Evolutionary conservation across 2,113 vertebrate genomes (phyloP), one percentile per base, ranked within the genome.

Genomic region (Bucco capensis): DNA sequence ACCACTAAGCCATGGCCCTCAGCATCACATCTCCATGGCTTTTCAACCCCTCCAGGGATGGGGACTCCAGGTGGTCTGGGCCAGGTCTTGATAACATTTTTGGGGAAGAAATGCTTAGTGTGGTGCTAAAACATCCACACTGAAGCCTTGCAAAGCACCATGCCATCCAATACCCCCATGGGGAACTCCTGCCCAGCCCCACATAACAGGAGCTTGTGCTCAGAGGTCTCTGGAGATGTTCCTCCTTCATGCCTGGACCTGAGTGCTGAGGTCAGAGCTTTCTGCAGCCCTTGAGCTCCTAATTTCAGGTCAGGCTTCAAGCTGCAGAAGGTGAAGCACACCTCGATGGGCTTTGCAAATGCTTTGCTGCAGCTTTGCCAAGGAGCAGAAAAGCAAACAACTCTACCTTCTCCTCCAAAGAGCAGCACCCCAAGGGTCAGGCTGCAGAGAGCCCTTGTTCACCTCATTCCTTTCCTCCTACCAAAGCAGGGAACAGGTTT

Each of bases 331-430:
- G 10, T 27, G 33, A 21, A 37, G 22, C 47, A 44, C 33, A 44
- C 33, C 27, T 46, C 12, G 1, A 4, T 0, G 30, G 3, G 1
- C 58, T 49, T n/a, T 0, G 13, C 77, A 58, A 37, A 30, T 2
- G 0, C 23, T 8, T 6, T 1, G 2, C 12, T 8, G 31, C 23
- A 7, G 33, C 38, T 70, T 40, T 62, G 61, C 15, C 73, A 16
- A 58, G 21, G 70, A 69, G 38, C 38, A 74, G 72, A 14, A 66
- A 57, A 73, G 35, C 72, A 61, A 83, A 92, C 58, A 90, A 86
- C 75, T 25, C 75, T 30, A n/a, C 72, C 69, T 44, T 70, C 50
- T 53, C 47, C 89, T 53, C 47, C 89, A 56, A 15, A 58, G 12
- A 82, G 56, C 19, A 49, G 12, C 56, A 58, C 19, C 66, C 19